These are phyloP conservation scores for Diabrotica balteata DNA, from an alignment of 2,888 invertebrate genomes.

Conservation along the genomic window DNA sequence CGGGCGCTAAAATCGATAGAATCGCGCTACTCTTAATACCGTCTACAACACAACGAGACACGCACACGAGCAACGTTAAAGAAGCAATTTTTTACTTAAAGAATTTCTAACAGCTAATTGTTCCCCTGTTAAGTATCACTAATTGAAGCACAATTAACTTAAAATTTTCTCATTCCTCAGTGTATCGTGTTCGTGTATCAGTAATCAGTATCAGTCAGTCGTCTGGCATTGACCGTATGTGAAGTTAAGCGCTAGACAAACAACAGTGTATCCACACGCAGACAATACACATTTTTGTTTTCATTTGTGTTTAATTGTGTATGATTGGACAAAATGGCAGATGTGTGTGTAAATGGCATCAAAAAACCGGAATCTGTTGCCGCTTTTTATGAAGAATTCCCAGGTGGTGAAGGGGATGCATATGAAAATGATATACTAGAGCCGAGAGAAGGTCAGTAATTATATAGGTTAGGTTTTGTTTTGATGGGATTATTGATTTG, in stretches of 20 bases:
- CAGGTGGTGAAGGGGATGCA: conserved; percentile 46
- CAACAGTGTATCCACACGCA: conserved; percentile 9
- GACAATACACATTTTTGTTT: conserved; percentile 15
- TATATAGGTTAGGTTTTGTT: conserved; percentile 30
- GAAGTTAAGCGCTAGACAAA: not conserved
- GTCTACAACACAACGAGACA: conserved; percentile 17
- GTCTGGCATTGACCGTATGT: conserved; percentile 22
- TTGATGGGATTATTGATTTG: conserved; percentile 27
- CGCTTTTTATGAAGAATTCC: conserved; percentile 49
- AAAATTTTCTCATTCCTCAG: not conserved
- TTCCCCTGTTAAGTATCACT: conserved; percentile 14
- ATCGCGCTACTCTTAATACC: conserved; percentile 19
- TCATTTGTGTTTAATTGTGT: conserved; percentile 4
- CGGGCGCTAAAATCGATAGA: conserved; percentile 22
- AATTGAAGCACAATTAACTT: conserved; percentile 8
- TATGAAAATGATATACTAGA: conserved; percentile 41
- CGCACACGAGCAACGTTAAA: conserved; percentile 14
- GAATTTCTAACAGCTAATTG: conserved; percentile 21
- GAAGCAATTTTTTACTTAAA: conserved; percentile 16
- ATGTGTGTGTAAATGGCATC: conserved; percentile 47
- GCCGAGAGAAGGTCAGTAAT: conserved; percentile 44
- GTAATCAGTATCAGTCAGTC: not conserved
- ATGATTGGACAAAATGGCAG: conserved; percentile 40
- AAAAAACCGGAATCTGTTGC: conserved; percentile 44
- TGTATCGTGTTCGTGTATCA: conserved; percentile 1